Evolutionary conservation across 2,888 invertebrate species (phyloP).

Genomic region (Clusia tigrina): DNA sequence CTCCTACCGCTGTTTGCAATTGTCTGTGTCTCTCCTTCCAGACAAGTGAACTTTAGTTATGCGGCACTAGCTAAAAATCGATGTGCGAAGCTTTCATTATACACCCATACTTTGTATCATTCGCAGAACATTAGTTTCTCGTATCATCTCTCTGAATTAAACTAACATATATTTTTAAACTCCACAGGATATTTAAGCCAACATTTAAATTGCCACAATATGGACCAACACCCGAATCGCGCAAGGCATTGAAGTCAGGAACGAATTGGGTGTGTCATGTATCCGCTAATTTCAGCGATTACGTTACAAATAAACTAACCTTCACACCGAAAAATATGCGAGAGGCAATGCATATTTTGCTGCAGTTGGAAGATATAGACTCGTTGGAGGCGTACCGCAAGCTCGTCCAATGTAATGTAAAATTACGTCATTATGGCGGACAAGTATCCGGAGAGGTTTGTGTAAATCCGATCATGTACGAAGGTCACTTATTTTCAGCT

Average conservation of each 20-base stretch:
- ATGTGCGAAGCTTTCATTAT: no score
- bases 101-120: no score
- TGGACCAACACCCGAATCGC: constrained; percentile 35
- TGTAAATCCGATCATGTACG: no score
- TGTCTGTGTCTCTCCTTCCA: no score
- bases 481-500: no score
- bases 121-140: no score
- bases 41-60: no score
- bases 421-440: constrained; percentile 44
- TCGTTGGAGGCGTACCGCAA: constrained; percentile 41
- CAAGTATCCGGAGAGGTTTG: constrained; percentile 42
- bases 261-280: constrained; percentile 21
- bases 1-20: no score
- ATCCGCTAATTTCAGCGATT: constrained; percentile 42
- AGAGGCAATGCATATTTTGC: constrained; percentile 40
- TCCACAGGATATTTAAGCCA: constrained; percentile 33
- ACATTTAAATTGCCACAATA: constrained; percentile 27
- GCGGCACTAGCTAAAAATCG: no score
- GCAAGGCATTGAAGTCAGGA: constrained; percentile 26
- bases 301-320: constrained; percentile 34
- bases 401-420: constrained; percentile 44
- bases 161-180: no score
- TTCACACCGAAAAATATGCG: constrained; percentile 42
- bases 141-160: no score
- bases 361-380: constrained; percentile 58